phyloP scores from a whole-genome alignment of 2,888 invertebrate species.

The Volucella inflata region DNA sequence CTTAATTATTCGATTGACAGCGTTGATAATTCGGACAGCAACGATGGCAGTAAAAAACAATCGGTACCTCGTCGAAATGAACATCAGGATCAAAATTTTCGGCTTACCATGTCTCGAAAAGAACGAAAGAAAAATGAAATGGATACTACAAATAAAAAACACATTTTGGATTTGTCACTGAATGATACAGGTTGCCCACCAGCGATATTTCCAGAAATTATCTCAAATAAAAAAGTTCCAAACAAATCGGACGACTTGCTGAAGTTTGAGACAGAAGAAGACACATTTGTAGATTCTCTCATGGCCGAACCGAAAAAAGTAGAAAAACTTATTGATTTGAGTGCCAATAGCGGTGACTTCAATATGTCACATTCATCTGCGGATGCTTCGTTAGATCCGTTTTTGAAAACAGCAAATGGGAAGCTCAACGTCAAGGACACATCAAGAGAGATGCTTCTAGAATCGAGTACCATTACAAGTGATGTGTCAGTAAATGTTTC shows the following conservation, averaged over 20 bases:
- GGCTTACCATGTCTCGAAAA: conserved; percentile 70
- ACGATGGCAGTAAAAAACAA: neutral
- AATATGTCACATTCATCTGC: neutral
- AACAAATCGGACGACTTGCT: conserved; percentile 7
- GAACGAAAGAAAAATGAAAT: conserved; percentile 54
- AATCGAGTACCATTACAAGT: conserved; percentile 13
- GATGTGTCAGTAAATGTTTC: conserved; percentile 14
- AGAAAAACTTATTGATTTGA: conserved; percentile 38
- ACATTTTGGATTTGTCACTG: conserved; percentile 44
- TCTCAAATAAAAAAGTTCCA: neutral
- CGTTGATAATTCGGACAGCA: neutral
- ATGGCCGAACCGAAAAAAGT: neutral
- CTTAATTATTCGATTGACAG: conserved; percentile 60
- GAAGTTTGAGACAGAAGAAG: neutral
- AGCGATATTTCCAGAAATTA: conserved; percentile 35
- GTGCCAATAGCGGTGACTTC: neutral
- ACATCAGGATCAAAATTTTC: conserved; percentile 69
- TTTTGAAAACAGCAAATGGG: conserved; percentile 26
- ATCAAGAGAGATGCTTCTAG: conserved; percentile 30
- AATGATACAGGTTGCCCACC: conserved; percentile 32
- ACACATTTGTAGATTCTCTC: too few species aligned
- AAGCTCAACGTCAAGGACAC: conserved; percentile 14
- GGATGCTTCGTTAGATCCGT: conserved; percentile 39
- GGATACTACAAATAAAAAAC: neutral
- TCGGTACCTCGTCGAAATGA: conserved; percentile 47